Evolutionary conservation across 1,140 invertebrate genomes (phyloP).

Genomic region (Eubasilissa regina): DNA sequence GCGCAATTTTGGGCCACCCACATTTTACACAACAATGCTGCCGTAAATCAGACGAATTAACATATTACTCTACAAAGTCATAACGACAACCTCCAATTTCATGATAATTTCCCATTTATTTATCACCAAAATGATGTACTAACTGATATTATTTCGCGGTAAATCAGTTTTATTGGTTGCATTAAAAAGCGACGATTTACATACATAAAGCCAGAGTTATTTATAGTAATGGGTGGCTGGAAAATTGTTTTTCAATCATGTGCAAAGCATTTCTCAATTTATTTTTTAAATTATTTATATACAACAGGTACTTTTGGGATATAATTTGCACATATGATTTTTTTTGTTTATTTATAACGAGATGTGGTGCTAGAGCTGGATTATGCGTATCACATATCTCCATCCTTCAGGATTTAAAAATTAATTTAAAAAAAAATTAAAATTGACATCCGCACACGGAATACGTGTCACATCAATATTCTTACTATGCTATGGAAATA

Average conservation of each 20-base stretch:
- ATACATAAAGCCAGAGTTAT: slow-evolving; percentile 11
- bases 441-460: too few relatives aligned
- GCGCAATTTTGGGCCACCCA: background rate
- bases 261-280: background rate
- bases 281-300: too few relatives aligned
- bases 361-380: too few relatives aligned
- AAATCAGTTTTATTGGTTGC: slow-evolving; percentile 47
- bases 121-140: slow-evolving; percentile 13
- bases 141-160: slow-evolving; percentile 48
- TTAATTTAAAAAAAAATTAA: too few relatives aligned
- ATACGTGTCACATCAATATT: too few relatives aligned
- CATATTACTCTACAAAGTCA: slow-evolving; percentile 38
- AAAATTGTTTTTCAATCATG: background rate
- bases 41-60: slow-evolving; percentile 57
- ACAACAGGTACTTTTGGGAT: too few relatives aligned
- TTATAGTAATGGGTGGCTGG: background rate
- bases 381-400: too few relatives aligned
- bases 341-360: too few relatives aligned
- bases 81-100: slow-evolving; percentile 37
- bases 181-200: slow-evolving; percentile 32
- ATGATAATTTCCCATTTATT: slow-evolving; percentile 25
- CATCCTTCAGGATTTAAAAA: too few relatives aligned
- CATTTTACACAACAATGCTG: slow-evolving; percentile 50
- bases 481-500: too few relatives aligned
- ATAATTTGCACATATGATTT: too few relatives aligned